Base-by-base conservation (phyloP, 1,140 invertebrate genomes). In the Phymorhynchus buccinoides region DNA sequence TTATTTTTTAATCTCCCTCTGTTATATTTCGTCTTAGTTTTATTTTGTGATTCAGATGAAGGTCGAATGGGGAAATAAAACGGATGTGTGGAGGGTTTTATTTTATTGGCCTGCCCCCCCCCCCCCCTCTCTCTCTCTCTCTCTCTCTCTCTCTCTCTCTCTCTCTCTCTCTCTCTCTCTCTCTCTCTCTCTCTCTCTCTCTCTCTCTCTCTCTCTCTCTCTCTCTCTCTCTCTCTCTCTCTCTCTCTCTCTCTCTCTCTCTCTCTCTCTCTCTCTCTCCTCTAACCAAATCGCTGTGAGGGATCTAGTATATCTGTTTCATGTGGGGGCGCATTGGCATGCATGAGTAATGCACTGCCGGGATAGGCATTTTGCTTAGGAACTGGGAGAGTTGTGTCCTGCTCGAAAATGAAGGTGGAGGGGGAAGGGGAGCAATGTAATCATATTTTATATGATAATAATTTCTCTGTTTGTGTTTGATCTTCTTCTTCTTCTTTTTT, bases 21-120 rank as follows among this genome's bases (percentile, higher is more conserved):
- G 12, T 62, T 62, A 27, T 62, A 4, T 62, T 62, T 14, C n/a
- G 14, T 27, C 12, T 27, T 62, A 27, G 56, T 62, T n/a, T n/a
- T n/a, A 27, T 62, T 62, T 62, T 62, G 56, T 62, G 56, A 62
- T 62, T 62, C 56, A 62, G 56, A 62, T 62, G 56, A 62, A 62
- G 56, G 14, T 27, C 56, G 56, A 62, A 22, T 4, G 22, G 56
- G 56, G 56, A 62, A 62, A 62, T 62, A 62, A 62, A 62, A 62
- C 56, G n/a, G 56, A 62, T 62, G 56, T 22, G 56, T 27, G 22
- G 56, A 62, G 22, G 56, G 56, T 62, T 62, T 62, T 62, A 62
- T 62, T 62, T 62, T 62, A 62, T 62, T 62, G 56, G 56, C 12
- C 56, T 27, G 22, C 22, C 22, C 48, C 48, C 48, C 48, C 12